phyloP scores from a whole-genome alignment of 2,797 vertebrate species.

The Falco rusticolus region DNA sequence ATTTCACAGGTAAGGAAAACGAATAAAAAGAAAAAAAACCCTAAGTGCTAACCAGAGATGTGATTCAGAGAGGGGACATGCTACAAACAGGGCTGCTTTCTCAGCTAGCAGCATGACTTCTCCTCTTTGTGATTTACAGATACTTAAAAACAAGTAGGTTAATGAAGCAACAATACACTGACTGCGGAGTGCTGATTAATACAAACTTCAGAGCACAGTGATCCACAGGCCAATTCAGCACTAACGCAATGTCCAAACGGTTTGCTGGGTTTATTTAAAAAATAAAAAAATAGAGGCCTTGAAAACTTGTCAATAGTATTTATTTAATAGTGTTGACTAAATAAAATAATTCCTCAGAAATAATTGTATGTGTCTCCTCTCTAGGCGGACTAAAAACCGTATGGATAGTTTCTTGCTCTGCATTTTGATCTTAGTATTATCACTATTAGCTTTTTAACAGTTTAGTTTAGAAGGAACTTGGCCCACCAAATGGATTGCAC shows the following conservation, averaged over 20 bases:
- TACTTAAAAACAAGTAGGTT: constrained; percentile 72
- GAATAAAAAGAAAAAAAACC: not conserved
- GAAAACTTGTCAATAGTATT: not conserved
- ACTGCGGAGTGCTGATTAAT: constrained; percentile 62
- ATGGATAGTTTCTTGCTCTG: not conserved
- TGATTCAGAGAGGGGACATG: constrained; percentile 7
- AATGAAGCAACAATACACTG: constrained; percentile 65
- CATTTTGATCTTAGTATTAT: not conserved
- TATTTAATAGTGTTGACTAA: not conserved
- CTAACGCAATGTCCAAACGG: not conserved
- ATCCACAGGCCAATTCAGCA: constrained; percentile 13
- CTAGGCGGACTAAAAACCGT: fast-evolving
- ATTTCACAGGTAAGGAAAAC: not conserved
- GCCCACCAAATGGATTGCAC: not conserved
- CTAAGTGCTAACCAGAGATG: not conserved
- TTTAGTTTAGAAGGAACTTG: not conserved
- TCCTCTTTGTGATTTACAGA: constrained; percentile 63
- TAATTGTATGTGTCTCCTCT: not conserved
- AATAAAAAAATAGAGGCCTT: not conserved
- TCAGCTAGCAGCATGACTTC: constrained; percentile 62
- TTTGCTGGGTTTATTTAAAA: not conserved
- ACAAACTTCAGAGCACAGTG: constrained; percentile 30
- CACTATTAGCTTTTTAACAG: not conserved
- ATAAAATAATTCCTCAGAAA: not conserved
- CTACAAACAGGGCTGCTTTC: constrained; percentile 40